Base-by-base conservation (phyloP, 1,140 invertebrate species). In the Drosophila chauvacae region DNA sequence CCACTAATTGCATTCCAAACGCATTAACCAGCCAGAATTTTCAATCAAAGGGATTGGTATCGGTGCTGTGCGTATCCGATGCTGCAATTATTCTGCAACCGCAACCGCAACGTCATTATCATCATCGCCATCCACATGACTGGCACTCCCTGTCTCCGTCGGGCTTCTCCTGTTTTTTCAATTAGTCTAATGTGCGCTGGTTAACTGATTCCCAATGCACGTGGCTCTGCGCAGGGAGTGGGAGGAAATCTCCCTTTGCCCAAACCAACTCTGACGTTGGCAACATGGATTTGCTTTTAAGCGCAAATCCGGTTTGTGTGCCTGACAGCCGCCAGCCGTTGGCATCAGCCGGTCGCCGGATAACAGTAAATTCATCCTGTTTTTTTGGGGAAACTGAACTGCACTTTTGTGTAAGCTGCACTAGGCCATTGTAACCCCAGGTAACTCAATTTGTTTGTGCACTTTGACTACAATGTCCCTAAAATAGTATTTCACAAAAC, bases 211-310 rank as follows among this genome's bases (percentile, higher is more conserved):
- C 41, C 48, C 73, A 48, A 59, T 75, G 82, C 69, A 75, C 53
- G 62, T 68, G 58, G 45, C 63, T 30, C 33, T 10, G 5, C 11
- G 10, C 26, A 26, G n/a, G 10, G 11, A 33, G 0, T 18, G 28
- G 30, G 26, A 11, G 53, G 14, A 16, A 10, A 4, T 28, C 11
- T 11, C 39, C 30, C 56, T 4, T 2, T 18, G 7, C 28, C n/a
- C 44, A 33, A 33, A 7, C 53, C 65, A 62, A 41, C 60, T 57
- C 57, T 58, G 62, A 59, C 63, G 63, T 59, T 60, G 72, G 77
- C 60, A 73, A 87, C 84, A 87, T 84, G 68, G 50, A 71, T 77
- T 72, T 77, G 68, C 83, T 87, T 83, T 87, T 80, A 88, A 77
- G 65, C 37, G 51, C 11, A 60, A 53, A 66, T 39, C 50, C 64